phyloP scores from a whole-genome alignment of 2,888 invertebrate species.

The Galerucella pusilla region DNA sequence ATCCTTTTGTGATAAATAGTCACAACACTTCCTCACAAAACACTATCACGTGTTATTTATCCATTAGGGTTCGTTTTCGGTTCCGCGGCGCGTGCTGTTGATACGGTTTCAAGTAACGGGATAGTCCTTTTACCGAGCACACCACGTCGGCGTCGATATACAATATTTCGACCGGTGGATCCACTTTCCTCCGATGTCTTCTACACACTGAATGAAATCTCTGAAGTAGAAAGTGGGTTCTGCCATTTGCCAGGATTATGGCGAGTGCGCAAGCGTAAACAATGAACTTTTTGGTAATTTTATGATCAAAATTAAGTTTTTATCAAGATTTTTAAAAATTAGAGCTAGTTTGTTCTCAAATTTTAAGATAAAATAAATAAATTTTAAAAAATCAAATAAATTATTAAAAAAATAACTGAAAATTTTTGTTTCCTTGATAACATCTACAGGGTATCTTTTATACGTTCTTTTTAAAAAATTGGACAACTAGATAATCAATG shows the following conservation, averaged over 20 bases:
- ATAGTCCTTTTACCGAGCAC: slow-evolving; percentile 12
- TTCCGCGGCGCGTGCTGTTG: slow-evolving; percentile 17
- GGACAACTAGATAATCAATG: too few relatives aligned
- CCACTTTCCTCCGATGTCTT: slow-evolving; percentile 31
- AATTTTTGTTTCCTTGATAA: too few relatives aligned
- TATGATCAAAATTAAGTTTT: neutral
- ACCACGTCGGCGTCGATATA: slow-evolving; percentile 18
- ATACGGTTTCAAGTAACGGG: slow-evolving; percentile 5
- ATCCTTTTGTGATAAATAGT: slow-evolving; percentile 35
- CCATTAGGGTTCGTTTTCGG: slow-evolving; percentile 22
- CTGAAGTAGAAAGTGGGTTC: slow-evolving; percentile 62
- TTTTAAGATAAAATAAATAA: too few relatives aligned
- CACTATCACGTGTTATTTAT: slow-evolving; percentile 59
- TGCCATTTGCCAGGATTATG: slow-evolving; percentile 53
- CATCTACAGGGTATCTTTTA: too few relatives aligned
- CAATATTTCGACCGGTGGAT: slow-evolving; percentile 31
- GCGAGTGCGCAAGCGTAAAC: slow-evolving; percentile 54
- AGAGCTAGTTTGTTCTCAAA: too few relatives aligned
- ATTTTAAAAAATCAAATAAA: too few relatives aligned
- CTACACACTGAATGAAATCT: slow-evolving; percentile 39
- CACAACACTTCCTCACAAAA: slow-evolving; percentile 55
- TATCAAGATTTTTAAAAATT: neutral
- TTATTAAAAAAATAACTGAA: too few relatives aligned
- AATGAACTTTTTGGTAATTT: slow-evolving; percentile 4
- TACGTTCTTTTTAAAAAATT: too few relatives aligned